Evolutionary conservation across 2,113 vertebrate genomes (phyloP).

Genomic region (Chunga burmeisteri): DNA sequence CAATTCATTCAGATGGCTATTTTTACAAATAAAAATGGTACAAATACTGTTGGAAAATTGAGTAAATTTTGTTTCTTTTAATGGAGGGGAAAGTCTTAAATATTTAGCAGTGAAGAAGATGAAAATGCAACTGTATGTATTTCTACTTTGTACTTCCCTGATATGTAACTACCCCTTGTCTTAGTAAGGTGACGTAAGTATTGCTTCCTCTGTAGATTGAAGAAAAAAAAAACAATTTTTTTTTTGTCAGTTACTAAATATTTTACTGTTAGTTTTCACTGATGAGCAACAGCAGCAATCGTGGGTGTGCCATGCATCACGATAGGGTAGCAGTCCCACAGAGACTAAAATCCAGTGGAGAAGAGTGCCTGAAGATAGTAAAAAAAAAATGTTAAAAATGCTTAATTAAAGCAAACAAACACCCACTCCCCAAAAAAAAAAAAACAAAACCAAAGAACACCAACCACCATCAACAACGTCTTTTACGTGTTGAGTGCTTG

Average conservation of each 20-base stretch:
- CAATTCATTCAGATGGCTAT: constrained; percentile 81
- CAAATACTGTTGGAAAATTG: constrained; percentile 67
- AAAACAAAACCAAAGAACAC: too few relatives aligned
- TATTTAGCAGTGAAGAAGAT: background rate
- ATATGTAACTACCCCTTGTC: background rate
- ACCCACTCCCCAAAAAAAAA: too few relatives aligned
- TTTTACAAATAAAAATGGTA: constrained; percentile 85
- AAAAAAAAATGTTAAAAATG: rapidly evolving
- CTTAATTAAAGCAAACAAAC: background rate
- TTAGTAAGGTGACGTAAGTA: background rate
- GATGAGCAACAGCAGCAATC: too few relatives aligned
- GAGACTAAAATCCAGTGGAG: background rate
- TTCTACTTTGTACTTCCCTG: background rate
- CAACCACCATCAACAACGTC: too few relatives aligned
- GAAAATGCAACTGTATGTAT: background rate
- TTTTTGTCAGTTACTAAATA: background rate
- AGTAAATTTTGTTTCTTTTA: constrained; percentile 39
- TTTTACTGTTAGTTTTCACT: background rate
- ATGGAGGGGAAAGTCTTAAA: background rate
- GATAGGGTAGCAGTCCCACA: too few relatives aligned
- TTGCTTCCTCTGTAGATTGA: background rate
- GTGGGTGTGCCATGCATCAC: background rate
- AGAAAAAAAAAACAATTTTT: background rate
- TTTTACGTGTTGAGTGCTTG: background rate
- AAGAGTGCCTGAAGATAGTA: rapidly evolving